Conservation (phyloP, 2,113 vertebrate genomes). For the Bungarus multicinctus region DNA sequence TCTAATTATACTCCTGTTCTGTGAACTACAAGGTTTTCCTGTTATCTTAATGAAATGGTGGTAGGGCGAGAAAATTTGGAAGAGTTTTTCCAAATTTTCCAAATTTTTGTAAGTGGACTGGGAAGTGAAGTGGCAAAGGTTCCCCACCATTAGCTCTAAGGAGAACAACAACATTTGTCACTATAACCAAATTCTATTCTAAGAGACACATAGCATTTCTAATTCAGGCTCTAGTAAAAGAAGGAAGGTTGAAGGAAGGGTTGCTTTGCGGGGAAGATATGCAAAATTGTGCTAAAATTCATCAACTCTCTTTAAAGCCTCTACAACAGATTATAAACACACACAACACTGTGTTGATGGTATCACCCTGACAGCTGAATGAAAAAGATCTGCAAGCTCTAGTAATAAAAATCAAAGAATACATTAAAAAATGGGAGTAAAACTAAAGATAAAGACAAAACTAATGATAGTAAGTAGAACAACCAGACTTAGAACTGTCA, state of each 20-base stretch:
- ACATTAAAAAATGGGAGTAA: neutral
- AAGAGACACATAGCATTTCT: conserved; percentile 6
- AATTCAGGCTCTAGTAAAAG: conserved; percentile 35
- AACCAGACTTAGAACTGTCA: neutral
- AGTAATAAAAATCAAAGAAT: neutral
- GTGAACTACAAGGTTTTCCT: neutral
- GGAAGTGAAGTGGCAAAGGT: neutral
- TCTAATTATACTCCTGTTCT: neutral
- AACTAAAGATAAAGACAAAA: neutral
- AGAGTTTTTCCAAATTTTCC: no score
- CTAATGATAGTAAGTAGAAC: neutral
- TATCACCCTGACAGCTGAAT: neutral
- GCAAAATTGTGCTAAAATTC: rapidly evolving
- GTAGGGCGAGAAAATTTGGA: neutral
- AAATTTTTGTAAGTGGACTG: neutral
- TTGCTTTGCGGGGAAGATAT: neutral
- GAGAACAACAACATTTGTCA: neutral
- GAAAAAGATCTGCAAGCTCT: neutral
- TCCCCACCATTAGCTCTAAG: neutral
- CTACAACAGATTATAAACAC: neutral
- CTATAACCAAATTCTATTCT: neutral
- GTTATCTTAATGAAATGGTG: neutral
- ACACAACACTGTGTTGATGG: neutral
- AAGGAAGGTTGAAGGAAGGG: no score
- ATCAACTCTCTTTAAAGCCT: neutral